phyloP scores from a whole-genome alignment of 1,140 invertebrate genomes.

The Calliopsis andreniformis region DNA sequence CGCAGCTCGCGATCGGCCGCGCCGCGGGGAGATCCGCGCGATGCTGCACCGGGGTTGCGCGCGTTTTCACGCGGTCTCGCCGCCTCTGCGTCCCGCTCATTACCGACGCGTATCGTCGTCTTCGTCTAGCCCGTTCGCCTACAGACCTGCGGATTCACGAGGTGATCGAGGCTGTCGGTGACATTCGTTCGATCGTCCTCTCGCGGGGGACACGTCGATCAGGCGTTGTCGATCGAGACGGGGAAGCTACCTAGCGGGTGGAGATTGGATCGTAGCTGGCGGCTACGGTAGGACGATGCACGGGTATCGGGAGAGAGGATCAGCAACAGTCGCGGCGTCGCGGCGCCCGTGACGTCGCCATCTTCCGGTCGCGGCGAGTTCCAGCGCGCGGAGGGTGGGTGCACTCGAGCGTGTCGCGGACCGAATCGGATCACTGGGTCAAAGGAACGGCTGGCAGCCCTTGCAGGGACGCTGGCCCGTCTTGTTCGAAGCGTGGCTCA shows the following conservation, averaged over 20 bases:
- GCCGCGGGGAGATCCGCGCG: constrained; percentile 11
- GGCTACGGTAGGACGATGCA: not conserved
- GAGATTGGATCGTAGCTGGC: no score
- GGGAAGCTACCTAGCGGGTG: no score
- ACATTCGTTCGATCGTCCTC: no score
- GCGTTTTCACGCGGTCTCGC: constrained; percentile 25
- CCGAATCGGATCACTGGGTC: constrained; percentile 53
- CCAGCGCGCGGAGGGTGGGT: constrained; percentile 3
- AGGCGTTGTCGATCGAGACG: no score
- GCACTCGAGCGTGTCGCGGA: constrained; percentile 21
- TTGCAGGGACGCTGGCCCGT: not conserved
- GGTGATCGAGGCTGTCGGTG: no score
- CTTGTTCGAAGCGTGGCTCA: not conserved
- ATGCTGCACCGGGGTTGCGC: constrained; percentile 2
- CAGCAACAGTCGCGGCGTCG: constrained; percentile 21
- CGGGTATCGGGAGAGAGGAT: not conserved
- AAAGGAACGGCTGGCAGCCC: constrained; percentile 29
- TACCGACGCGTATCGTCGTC: constrained; percentile 5
- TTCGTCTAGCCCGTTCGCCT: not conserved
- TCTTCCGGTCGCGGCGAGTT: constrained; percentile 40
- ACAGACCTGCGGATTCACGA: no score
- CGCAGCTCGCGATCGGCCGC: constrained; percentile 5
- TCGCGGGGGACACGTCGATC: no score
- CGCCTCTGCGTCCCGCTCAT: constrained; percentile 47
- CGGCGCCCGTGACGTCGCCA: constrained; percentile 37